Conservation (phyloP, 2,888 invertebrate genomes). For the Hoplodrina ambigua region DNA sequence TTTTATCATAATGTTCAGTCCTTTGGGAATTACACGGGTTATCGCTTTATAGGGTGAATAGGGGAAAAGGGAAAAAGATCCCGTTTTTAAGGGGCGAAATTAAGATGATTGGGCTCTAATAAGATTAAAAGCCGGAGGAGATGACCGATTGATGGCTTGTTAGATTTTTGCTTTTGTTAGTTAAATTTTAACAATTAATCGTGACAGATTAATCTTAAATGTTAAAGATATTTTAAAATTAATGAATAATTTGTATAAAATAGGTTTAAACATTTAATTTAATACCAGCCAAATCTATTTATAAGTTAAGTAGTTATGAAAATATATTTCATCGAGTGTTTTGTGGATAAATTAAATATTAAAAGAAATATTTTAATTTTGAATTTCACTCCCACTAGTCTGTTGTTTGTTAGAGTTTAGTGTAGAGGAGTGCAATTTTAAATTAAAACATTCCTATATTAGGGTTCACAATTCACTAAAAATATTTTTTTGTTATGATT, state of each 20-base stretch:
- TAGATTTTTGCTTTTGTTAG: constrained; percentile 9
- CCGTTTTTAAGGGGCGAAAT: constrained; percentile 21
- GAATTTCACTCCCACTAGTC: no score
- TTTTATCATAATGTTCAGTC: constrained; percentile 47
- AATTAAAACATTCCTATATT: no score
- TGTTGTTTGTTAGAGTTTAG: no score
- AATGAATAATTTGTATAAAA: background rate
- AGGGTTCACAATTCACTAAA: no score
- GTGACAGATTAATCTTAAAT: background rate
- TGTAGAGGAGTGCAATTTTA: no score
- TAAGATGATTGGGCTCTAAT: constrained; percentile 22
- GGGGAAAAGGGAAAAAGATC: constrained; percentile 22
- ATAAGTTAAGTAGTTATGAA: background rate
- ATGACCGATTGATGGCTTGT: constrained; percentile 11
- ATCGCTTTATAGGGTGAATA: constrained; percentile 22
- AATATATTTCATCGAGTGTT: background rate
- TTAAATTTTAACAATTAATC: background rate
- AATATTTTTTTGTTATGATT: no score
- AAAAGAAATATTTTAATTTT: no score
- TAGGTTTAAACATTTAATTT: no score
- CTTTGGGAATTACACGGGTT: constrained; percentile 40
- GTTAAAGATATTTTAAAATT: background rate
- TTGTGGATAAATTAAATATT: no score
- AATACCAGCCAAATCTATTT: background rate
- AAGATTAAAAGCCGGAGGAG: constrained; percentile 16